Conservation (phyloP, 2,797 vertebrate genomes). For the Eremophila alpestris region DNA sequence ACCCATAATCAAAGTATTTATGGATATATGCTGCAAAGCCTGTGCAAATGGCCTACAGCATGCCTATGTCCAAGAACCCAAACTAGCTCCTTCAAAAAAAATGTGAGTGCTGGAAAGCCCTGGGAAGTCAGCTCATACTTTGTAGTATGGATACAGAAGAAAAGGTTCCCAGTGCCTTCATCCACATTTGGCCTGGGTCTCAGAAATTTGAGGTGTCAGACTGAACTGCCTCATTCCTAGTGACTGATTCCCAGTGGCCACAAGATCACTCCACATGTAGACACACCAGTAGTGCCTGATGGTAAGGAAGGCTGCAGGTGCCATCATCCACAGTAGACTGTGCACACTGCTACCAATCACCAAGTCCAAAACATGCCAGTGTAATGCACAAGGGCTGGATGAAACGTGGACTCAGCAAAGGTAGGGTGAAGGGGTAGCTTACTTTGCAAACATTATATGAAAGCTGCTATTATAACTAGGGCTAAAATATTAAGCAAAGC, state of each 20-base stretch:
- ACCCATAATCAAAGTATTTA: not conserved
- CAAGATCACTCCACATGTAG: not conserved
- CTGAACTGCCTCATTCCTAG: not conserved
- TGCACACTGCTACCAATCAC: not conserved
- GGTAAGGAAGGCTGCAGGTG: not conserved
- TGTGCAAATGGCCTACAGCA: not conserved
- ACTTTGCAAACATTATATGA: not conserved
- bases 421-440: not conserved
- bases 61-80: not conserved
- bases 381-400: not conserved
- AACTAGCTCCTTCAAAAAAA: not conserved
- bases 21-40: not conserved
- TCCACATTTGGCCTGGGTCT: not conserved
- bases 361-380: not conserved
- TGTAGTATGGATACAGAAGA: not conserved
- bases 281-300: not conserved
- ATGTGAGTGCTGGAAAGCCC: not conserved
- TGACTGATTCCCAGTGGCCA: not conserved
- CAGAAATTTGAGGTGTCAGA: not conserved
- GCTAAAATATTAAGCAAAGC: not conserved
- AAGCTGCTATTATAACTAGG: not conserved
- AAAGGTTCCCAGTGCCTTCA: not conserved
- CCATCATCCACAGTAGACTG: not conserved
- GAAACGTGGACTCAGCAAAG: not conserved
- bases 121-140: not conserved